Base-by-base conservation (phyloP, 1,140 invertebrate species). In the Listronotus bonariensis region DNA sequence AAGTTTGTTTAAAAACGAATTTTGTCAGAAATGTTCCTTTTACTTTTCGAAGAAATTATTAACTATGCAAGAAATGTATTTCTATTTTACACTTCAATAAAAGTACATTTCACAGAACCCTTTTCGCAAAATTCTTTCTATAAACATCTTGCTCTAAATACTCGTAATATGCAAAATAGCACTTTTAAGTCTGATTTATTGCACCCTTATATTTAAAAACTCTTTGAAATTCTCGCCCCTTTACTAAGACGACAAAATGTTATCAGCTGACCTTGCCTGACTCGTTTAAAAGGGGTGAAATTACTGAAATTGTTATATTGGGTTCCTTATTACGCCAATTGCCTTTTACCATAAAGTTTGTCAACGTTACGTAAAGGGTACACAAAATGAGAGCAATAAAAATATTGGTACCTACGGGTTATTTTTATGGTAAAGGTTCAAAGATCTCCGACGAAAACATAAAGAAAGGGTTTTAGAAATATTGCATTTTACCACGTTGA, bases 61-160 rank as follows among this genome's bases (percentile, higher is more conserved):
- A 36, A 3, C 8, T 4, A 4, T 8, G 7, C 34, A 36, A 9
- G 34, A 36, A 36, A 36, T 36, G 18, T 26, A 26, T 12, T 15
- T 15, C 12, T 3, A 48, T 26, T 48, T 48, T 15, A 48, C 45
- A 48, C 45, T 15, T 20, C 52, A 41, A 54, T 41, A 41, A 54
- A 26, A 26, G 2, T 26, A 26, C 20, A 26, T 26, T 26, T 26
- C 20, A 26, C 20, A 5, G 20, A 26, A 36, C 34, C 52, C 38
- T 54, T 41, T 54, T 41, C 1, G 17, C 52, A 41, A 17, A 6
- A 32, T 17, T 18, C 6, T 41, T 15, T 2, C 41, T 11, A 48
- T 48, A 48, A 15, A 40, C 36, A 54, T 54, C 36, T 20, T 54
- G 52, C 52, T 54, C 52, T 34, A 54, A 54, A 54, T 54, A 40